Evolutionary conservation across 2,113 vertebrate species (phyloP).

Genomic region (Istiophorus platypterus): DNA sequence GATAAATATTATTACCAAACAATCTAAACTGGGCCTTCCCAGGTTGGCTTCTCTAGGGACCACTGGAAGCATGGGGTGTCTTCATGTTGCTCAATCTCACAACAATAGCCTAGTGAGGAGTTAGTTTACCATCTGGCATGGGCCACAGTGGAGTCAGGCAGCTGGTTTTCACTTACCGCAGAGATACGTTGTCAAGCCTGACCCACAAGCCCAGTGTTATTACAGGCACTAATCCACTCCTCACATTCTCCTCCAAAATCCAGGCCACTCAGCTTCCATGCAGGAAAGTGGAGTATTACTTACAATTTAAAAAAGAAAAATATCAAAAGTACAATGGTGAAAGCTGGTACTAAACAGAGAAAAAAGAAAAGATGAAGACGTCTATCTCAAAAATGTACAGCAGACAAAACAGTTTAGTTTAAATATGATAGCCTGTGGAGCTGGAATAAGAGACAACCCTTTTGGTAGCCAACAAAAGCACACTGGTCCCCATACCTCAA

Average conservation of each 20-base stretch:
- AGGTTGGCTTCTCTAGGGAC: conserved; percentile 18
- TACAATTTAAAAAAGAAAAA: conserved; percentile 7
- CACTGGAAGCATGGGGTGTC: conserved; percentile 50
- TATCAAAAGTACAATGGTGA: conserved; percentile 21
- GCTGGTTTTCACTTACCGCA: conserved; percentile 64
- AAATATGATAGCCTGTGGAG: conserved; percentile 23
- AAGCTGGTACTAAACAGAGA: background rate
- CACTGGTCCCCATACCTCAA: conserved; percentile 6
- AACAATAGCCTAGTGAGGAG: conserved; percentile 73
- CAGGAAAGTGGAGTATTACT: conserved; percentile 25
- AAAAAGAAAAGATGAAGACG: background rate
- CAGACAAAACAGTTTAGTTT: conserved; percentile 35
- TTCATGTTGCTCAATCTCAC: conserved; percentile 56
- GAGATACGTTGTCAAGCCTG: conserved; percentile 60
- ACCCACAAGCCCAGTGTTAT: conserved; percentile 65
- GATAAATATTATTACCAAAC: background rate
- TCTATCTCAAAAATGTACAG: conserved; percentile 11
- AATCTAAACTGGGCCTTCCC: conserved; percentile 10
- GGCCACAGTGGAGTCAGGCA: conserved; percentile 33
- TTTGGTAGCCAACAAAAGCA: conserved; percentile 45
- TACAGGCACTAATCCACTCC: conserved; percentile 69
- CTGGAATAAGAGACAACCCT: conserved; percentile 26
- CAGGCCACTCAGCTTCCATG: conserved; percentile 33
- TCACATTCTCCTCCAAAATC: conserved; percentile 48
- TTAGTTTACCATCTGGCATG: conserved; percentile 68